These are phyloP conservation scores for Ommatoiulus sabulosus DNA, from an alignment of 2,888 invertebrate species.

Conservation along the genomic window DNA sequence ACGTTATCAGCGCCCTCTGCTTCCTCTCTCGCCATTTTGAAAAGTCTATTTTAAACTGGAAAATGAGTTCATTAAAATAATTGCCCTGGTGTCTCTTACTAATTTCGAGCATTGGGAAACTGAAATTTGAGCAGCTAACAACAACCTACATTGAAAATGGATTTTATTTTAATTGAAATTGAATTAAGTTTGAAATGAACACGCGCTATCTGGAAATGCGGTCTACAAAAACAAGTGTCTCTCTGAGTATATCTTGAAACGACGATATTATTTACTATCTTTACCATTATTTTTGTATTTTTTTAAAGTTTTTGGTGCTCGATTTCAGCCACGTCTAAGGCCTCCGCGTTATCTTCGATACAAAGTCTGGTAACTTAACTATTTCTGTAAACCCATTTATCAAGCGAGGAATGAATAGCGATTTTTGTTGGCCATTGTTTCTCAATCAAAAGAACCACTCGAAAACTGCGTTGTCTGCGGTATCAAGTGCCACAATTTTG, in stretches of 20 bases:
- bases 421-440: neutral
- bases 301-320: neutral
- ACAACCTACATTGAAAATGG: slow-evolving; percentile 24
- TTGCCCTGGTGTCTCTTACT: neutral
- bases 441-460: neutral
- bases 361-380: slow-evolving; percentile 22
- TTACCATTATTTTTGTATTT: neutral
- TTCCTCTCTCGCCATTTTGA: neutral
- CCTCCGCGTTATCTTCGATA: neutral
- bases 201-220: neutral
- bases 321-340: slow-evolving; percentile 16
- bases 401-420: neutral
- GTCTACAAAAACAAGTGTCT: slow-evolving; percentile 28
- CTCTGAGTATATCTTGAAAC: neutral
- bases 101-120: neutral
- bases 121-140: neutral
- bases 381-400: slow-evolving; percentile 28
- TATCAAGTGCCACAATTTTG: neutral
- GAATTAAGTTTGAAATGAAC: slow-evolving; percentile 34
- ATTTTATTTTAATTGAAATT: neutral
- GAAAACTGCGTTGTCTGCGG: neutral
- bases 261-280: slow-evolving; percentile 8
- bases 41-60: neutral
- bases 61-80: slow-evolving; percentile 4
- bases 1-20: neutral